Percentiles rank a stretch among this genome's conserved stretches.
These are phyloP conservation scores for Loriculus beryllinus DNA, from an alignment of 2,797 vertebrate species.

Conservation along the genomic window DNA sequence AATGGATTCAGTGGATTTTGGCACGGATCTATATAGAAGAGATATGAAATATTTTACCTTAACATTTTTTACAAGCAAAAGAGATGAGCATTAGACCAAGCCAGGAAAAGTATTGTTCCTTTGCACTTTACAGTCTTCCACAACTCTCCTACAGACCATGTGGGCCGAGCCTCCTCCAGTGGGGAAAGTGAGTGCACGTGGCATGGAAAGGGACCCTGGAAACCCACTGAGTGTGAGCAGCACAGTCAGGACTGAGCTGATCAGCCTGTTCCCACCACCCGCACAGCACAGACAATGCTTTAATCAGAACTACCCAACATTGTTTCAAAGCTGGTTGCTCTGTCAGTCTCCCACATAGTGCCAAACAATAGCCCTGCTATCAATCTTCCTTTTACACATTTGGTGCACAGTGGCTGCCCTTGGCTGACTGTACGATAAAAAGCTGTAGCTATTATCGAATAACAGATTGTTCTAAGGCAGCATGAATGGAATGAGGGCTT, in stretches of 20 bases:
- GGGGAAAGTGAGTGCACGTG: rapidly evolving
- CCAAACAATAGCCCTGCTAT: not conserved
- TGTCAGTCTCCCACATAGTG: not conserved
- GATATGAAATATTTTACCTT: not conserved
- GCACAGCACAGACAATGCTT: not conserved
- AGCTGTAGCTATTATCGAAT: not conserved
- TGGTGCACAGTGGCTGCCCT: not conserved
- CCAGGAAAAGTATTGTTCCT: not conserved
- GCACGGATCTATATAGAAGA: not conserved
- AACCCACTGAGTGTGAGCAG: not conserved
- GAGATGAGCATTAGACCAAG: not conserved
- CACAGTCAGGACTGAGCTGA: not conserved
- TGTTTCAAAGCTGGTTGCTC: not conserved
- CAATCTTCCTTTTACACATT: not conserved
- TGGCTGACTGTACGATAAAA: not conserved
- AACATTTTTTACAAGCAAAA: not conserved
- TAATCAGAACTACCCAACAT: not conserved
- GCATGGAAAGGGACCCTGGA: not conserved
- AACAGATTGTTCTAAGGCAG: not conserved
- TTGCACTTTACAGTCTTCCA: not conserved
- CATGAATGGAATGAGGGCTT: not conserved
- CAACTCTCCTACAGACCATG: not conserved
- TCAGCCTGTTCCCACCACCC: rapidly evolving
- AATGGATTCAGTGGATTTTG: not conserved
- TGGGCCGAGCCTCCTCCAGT: not conserved